A percentile compares a stretch with the other conserved stretches of the same genome.
Conservation (phyloP, 1,140 invertebrate species). For the Whitmania pigra region DNA sequence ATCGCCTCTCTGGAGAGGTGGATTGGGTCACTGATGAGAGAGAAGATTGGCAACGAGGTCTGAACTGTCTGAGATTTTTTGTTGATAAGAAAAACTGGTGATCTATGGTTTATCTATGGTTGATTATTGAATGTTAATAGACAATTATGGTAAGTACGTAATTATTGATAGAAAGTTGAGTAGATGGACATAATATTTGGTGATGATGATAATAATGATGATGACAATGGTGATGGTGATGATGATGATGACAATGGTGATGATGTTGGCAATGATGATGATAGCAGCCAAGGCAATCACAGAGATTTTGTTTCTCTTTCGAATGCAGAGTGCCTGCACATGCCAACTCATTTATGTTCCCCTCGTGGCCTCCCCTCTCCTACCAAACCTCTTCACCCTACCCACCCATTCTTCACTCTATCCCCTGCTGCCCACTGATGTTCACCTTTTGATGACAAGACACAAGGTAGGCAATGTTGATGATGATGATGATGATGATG, state of each 20-base stretch:
- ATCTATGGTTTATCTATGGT: too few species aligned
- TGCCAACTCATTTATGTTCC: constrained; percentile 51
- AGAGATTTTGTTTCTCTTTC: too few species aligned
- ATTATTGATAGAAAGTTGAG: too few species aligned
- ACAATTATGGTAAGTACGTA: too few species aligned
- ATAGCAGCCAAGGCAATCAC: constrained; percentile 38
- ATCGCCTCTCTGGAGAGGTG: constrained; percentile 27
- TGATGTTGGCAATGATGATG: constrained; percentile 38
- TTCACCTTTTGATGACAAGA: constrained; percentile 29
- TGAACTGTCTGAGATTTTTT: too few species aligned
- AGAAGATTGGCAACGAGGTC: constrained; percentile 39
- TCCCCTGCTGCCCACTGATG: constrained; percentile 44
- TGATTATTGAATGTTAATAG: too few species aligned
- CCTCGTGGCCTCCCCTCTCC: constrained; percentile 49
- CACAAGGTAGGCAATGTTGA: constrained; percentile 24
- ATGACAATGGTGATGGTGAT: constrained; percentile 42
- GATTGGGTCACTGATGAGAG: constrained; percentile 40
- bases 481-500: constrained; percentile 7
- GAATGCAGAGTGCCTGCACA: constrained; percentile 36
- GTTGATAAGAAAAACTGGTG: too few species aligned
- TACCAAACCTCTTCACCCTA: constrained; percentile 52
- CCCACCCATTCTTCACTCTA: constrained; percentile 52
- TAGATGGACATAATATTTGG: too few species aligned
- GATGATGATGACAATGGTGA: constrained; percentile 27
- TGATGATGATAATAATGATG: constrained; percentile 33